Conservation (phyloP, 2,797 vertebrate species). For the Petrocephalus schoutedeni region DNA sequence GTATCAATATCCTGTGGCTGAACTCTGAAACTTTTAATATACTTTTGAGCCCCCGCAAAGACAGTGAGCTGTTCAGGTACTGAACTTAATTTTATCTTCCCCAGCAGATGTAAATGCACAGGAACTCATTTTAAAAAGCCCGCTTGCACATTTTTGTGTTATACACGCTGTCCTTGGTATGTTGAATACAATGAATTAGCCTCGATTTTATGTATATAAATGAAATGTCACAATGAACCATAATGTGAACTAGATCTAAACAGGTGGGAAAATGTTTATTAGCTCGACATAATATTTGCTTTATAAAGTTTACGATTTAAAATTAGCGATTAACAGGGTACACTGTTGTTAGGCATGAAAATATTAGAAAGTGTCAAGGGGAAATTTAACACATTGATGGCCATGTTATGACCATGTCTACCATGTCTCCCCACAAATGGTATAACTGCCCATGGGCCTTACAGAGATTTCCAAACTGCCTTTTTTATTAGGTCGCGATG, state of each 20-base stretch:
- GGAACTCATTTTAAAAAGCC: not conserved
- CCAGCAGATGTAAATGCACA: not conserved
- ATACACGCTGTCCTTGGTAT: not conserved
- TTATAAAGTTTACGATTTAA: not conserved
- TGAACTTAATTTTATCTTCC: not conserved
- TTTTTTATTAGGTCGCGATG: not conserved
- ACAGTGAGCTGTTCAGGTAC: not conserved
- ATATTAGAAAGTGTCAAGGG: not conserved
- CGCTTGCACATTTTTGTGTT: not conserved
- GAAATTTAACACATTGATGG: no score
- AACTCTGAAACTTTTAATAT: not conserved
- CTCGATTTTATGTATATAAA: not conserved
- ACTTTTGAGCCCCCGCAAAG: not conserved
- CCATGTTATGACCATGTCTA: not conserved
- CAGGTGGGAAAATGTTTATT: not conserved
- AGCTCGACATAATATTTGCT: not conserved
- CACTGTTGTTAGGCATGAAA: not conserved
- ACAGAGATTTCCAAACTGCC: not conserved
- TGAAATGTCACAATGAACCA: not conserved
- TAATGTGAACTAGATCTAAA: not conserved
- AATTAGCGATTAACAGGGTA: not conserved
- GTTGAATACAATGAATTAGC: not conserved
- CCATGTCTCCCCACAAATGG: not conserved
- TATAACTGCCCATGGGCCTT: not conserved
- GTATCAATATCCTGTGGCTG: not conserved